phyloP scores from a whole-genome alignment of 2,797 vertebrate species.

The Phataginus tetradactyla region DNA sequence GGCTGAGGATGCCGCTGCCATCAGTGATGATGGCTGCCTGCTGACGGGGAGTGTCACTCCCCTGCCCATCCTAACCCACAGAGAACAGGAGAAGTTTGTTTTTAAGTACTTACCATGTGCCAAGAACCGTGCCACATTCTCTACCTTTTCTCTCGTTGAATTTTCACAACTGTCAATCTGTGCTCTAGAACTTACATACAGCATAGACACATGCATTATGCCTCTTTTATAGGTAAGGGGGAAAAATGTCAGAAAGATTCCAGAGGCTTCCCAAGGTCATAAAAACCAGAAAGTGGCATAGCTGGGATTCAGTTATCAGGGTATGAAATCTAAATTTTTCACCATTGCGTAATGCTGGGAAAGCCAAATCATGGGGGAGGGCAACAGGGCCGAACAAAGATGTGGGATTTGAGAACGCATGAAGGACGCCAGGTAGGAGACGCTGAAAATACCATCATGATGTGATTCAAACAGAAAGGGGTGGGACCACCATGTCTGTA shows the following conservation, averaged over 20 bases:
- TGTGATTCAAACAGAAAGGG: neutral
- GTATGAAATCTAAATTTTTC: neutral
- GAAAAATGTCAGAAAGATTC: neutral
- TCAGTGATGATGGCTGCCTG: fast-evolving
- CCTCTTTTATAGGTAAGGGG: neutral
- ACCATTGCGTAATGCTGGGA: neutral
- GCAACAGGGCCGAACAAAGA: neutral
- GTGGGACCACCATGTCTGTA: neutral
- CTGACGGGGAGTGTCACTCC: neutral
- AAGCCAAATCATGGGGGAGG: neutral
- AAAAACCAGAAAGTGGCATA: neutral
- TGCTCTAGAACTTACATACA: neutral
- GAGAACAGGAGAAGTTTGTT: neutral
- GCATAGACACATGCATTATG: neutral
- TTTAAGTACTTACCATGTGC: neutral
- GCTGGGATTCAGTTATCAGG: neutral
- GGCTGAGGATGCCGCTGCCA: neutral
- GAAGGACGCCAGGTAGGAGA: neutral
- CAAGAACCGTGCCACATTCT: neutral
- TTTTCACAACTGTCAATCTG: neutral
- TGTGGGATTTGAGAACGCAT: neutral
- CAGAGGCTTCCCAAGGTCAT: neutral
- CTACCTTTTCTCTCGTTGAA: neutral
- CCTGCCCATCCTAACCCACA: neutral
- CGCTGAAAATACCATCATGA: conserved; percentile 34